Evolutionary conservation across 1,140 invertebrate genomes (phyloP).

Genomic region (Battus philenor): DNA sequence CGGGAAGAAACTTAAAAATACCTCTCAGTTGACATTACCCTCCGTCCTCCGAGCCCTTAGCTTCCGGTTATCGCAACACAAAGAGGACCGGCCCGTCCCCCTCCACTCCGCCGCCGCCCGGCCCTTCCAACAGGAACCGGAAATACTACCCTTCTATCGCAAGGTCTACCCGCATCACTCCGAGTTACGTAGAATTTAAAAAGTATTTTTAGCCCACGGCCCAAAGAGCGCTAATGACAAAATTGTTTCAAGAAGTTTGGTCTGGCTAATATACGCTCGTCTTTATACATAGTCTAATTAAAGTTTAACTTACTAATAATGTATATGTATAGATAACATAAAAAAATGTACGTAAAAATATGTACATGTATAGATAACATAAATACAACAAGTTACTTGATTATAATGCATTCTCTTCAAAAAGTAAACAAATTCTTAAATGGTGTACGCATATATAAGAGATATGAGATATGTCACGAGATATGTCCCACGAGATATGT

Average conservation of each 20-base stretch:
- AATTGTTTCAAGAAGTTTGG: conserved; percentile 22
- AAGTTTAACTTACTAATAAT: too few species aligned
- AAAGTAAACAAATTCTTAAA: too few species aligned
- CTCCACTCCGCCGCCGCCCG: conserved; percentile 21
- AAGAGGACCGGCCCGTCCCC: conserved; percentile 50
- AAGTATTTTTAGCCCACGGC: conserved; percentile 44
- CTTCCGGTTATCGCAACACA: conserved; percentile 73
- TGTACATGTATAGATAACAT: too few species aligned
- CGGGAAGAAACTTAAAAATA: conserved; percentile 69
- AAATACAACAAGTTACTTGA: too few species aligned
- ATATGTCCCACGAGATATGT: too few species aligned
- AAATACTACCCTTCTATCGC: conserved; percentile 73
- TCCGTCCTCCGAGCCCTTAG: conserved; percentile 64
- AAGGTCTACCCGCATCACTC: conserved; percentile 56
- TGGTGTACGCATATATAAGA: too few species aligned
- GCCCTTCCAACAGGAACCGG: conserved; percentile 53
- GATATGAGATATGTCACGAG: too few species aligned
- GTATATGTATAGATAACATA: too few species aligned
- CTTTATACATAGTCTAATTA: too few species aligned
- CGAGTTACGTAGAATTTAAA: conserved; percentile 43
- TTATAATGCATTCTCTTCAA: too few species aligned
- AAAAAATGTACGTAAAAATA: too few species aligned
- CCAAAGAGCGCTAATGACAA: conserved; percentile 47
- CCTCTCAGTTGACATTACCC: conserved; percentile 69
- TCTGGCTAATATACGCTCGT: not conserved